Base-by-base conservation (phyloP, 2,797 vertebrate species). In the Danio choprae region DNA sequence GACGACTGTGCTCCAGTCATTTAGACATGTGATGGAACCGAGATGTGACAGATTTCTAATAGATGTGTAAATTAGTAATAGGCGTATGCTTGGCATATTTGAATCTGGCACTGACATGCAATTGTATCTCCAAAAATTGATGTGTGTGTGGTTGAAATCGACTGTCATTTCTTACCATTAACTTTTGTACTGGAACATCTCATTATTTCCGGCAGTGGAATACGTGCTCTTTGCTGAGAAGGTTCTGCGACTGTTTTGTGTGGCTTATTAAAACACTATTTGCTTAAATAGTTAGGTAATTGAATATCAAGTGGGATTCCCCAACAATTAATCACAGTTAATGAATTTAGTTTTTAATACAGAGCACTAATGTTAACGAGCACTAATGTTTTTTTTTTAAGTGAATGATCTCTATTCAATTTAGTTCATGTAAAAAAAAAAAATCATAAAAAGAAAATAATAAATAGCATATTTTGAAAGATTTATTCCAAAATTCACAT, bases 31-130 rank as follows among this genome's bases (percentile, higher is more conserved):
- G 53, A 36, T 36, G 63, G 64, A 62, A 65, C 38, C 43, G 48
- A 78, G 60, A 60, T 38, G 74, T 77, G 62, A 82, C 69, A 76
- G 62, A 65, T 79, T 70, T 74, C 79, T 83, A 82, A 81, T 83
- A 77, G 73, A 84, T 59, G 59, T 83, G 71, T 86, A 77, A 85
- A 85, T 87, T 78, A 85, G 84, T 74, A 69, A 77, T 76, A 62
- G 72, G 62, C n/a, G 11, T 77, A 81, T 84, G 82, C 36, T 74
- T 50, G 74, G 22, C 50, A 71, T 74, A 80, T 85, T 79, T 60
- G 67, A 81, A 81, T 75, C 69, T 79, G 60, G 5, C 64, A 77
- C 55, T 83, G 82, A 83, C 82, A 73, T 69, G 60, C 38, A 81
- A 74, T 82, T 81, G 74, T 60, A 56, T 81, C 68, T 82, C 43